Evolutionary conservation across 2,888 invertebrate species (phyloP), one percentile per base, ranked within the genome.

Genomic region (Plagodis dolabraria): DNA sequence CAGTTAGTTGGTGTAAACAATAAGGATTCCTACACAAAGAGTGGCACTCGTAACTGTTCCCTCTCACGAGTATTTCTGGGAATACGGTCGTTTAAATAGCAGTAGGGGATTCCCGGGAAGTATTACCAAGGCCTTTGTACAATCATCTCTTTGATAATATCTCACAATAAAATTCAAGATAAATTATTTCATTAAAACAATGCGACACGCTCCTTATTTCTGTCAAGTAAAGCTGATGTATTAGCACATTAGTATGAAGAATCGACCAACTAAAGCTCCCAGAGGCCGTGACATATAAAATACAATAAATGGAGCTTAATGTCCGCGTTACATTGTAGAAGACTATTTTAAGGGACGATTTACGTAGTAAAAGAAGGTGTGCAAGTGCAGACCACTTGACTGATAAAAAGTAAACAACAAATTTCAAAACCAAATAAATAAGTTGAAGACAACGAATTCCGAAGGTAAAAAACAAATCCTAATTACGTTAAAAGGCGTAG

Each of bases 241-340:
- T 69, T 64, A 47, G 56, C 63, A 64, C 67, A 67, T 69, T 67
- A 67, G 57, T 8, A 64, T 65, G 56, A 69, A 40, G 60, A 57
- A 67, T 67, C 48, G 62, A 54, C 62, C 57, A 54, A 59, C 55
- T 55, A 38, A 65, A 58, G 43, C 40, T 33, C 47, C 9, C 43
- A 11, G 36, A 57, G 64, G 66, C 50, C 64, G 52, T 54, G 51
- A 54, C 52, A 54, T 66, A 67, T 22, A 22, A 22, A 69, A 67
- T 69, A 63, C 67, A 62, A 64, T 22, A 22, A 22, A 22, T 22
- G 22, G 22, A 22, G 2, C 22, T 22, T 22, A 22, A 22, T 22
- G n/a, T 22, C 22, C 52, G 53, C 7, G 53, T 57, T 53, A 76
- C 74, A 80, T 66, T 71, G 74, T 78, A 72, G 69, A 57, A 56